Conservation (phyloP, 2,113 vertebrate species). For the Pandion haliaetus region DNA sequence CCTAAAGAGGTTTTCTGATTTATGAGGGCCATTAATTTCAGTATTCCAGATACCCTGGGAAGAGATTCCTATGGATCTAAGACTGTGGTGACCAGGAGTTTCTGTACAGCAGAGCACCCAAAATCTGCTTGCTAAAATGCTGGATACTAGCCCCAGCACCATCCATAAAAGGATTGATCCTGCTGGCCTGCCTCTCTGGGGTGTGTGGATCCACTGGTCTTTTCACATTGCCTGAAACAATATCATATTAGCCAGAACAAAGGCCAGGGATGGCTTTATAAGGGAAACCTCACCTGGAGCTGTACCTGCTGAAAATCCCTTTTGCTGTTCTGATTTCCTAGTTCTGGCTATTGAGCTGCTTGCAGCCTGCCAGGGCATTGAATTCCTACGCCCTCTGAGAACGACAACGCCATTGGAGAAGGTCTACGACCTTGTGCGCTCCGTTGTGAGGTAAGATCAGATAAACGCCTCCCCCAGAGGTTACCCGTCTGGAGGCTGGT, state of each 20-base stretch:
- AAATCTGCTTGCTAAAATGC: not conserved
- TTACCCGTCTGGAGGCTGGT: not conserved
- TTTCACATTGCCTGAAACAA: not conserved
- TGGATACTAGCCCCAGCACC: not conserved
- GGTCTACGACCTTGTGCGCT: constrained; percentile 97
- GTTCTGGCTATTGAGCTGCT: constrained; percentile 95
- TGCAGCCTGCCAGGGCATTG: constrained; percentile 96
- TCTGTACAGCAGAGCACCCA: not conserved
- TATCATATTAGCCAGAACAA: not conserved
- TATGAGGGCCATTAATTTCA: not conserved
- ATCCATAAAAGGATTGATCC: not conserved
- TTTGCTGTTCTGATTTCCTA: constrained; percentile 7
- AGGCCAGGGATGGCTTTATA: not conserved
- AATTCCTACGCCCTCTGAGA: constrained; percentile 93
- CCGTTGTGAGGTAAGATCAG: constrained; percentile 89
- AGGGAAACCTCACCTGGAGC: not conserved
- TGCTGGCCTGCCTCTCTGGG: not conserved
- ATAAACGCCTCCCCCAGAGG: constrained; percentile 35
- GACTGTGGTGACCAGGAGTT: not conserved
- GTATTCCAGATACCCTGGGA: not conserved
- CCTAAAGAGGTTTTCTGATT: not conserved
- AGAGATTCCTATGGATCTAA: not conserved
- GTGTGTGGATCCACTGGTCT: not conserved
- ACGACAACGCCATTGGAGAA: constrained; percentile 97
- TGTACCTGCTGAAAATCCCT: not conserved